Conservation (phyloP, 2,888 invertebrate species). For the Erebia palarica region DNA sequence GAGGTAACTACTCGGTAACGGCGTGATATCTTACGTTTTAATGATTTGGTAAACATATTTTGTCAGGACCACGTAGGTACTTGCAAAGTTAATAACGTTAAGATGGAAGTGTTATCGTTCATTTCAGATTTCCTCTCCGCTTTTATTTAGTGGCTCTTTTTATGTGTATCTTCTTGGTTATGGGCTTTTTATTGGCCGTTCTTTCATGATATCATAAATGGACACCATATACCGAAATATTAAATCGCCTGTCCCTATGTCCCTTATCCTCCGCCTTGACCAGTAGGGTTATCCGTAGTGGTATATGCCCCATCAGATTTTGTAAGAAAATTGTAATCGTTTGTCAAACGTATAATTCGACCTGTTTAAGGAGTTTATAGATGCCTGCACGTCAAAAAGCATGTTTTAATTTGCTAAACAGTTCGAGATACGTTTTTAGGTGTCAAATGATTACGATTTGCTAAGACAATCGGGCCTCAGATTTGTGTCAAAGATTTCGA, state of each 20-base stretch:
- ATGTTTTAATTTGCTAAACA: too few species aligned
- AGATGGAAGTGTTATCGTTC: slow-evolving; percentile 30
- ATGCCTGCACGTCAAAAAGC: too few species aligned
- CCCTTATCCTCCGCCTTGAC: too few species aligned
- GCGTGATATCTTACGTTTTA: neutral
- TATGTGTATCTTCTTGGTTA: slow-evolving; percentile 17
- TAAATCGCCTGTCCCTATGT: neutral
- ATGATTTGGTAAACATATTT: neutral
- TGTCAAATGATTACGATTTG: too few species aligned
- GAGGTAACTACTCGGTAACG: neutral
- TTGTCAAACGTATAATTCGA: too few species aligned
- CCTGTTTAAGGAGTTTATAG: too few species aligned
- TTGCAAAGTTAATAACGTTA: slow-evolving; percentile 31
- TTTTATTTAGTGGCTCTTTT: slow-evolving; percentile 11
- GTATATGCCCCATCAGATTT: too few species aligned
- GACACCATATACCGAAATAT: neutral
- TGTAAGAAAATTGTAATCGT: too few species aligned
- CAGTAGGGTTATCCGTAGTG: too few species aligned
- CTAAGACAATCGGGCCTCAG: too few species aligned
- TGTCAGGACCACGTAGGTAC: neutral
- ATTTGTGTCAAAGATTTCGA: too few species aligned
- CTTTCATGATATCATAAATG: slow-evolving; percentile 7
- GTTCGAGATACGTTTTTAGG: too few species aligned
- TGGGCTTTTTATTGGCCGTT: slow-evolving; percentile 26
- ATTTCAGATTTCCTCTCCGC: slow-evolving; percentile 26